Conservation (phyloP, 2,113 vertebrate genomes). For the Casuarius casuarius region DNA sequence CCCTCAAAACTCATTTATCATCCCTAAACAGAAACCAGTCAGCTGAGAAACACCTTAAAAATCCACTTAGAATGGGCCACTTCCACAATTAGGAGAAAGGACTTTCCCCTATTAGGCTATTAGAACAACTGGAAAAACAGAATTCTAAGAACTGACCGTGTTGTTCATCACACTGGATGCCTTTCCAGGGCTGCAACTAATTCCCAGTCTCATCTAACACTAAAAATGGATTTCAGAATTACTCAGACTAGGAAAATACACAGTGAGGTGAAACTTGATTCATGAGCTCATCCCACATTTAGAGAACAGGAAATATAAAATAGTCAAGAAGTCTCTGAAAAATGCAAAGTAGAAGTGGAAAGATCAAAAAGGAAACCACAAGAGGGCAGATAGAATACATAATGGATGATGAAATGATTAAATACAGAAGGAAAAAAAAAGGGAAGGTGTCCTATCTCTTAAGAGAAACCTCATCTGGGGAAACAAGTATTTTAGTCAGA, state of each 20-base stretch:
- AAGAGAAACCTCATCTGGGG: conserved; percentile 4
- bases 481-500: conserved; percentile 34
- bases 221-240: conserved; percentile 47
- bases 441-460: conserved; percentile 23
- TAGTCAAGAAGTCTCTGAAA: conserved; percentile 44
- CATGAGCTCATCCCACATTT: conserved; percentile 40
- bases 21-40: not conserved
- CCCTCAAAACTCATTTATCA: not conserved
- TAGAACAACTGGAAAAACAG: not conserved
- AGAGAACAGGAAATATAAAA: conserved; percentile 55
- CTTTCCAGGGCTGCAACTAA: conserved; percentile 38
- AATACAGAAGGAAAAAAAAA: conserved; percentile 6
- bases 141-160: not conserved
- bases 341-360: conserved; percentile 61
- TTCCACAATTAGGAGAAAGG: not conserved
- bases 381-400: conserved; percentile 70
- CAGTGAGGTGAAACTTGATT: conserved; percentile 34
- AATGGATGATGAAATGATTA: conserved; percentile 61
- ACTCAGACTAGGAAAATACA: conserved; percentile 47
- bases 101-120: not conserved
- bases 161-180: not conserved
- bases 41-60: not conserved
- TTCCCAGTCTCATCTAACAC: not conserved
- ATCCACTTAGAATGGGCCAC: not conserved
- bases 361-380: conserved; percentile 72